These are phyloP conservation scores for Mola mola DNA, from an alignment of 2,113 vertebrate genomes.

Conservation along the genomic window DNA sequence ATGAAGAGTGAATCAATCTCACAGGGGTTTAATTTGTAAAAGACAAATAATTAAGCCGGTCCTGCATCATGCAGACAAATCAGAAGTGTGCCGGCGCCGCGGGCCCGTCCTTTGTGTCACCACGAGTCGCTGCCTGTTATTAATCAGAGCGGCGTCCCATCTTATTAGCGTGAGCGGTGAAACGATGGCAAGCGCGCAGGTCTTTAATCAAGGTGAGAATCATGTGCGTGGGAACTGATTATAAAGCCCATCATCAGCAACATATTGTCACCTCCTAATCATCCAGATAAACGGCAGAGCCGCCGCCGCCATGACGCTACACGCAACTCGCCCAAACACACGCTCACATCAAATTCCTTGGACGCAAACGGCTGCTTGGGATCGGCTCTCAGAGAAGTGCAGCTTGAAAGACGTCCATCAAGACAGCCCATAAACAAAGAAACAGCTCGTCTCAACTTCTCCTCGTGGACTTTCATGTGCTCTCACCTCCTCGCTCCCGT, in stretches of 20 bases:
- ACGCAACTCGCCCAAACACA: slow-evolving; percentile 35
- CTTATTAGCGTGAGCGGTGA: slow-evolving; percentile 76
- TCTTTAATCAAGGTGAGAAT: slow-evolving; percentile 84
- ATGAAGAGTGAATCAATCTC: no score
- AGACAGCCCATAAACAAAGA: slow-evolving; percentile 69
- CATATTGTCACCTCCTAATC: slow-evolving; percentile 81
- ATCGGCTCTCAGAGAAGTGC: slow-evolving; percentile 39
- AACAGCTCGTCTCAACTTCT: slow-evolving; percentile 68
- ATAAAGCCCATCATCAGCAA: slow-evolving; percentile 80
- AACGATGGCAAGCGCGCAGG: slow-evolving; percentile 76
- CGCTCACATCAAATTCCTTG: slow-evolving; percentile 64
- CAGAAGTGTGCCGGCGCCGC: slow-evolving; percentile 38
- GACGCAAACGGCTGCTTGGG: slow-evolving; percentile 58
- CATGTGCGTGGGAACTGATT: slow-evolving; percentile 78
- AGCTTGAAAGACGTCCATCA: slow-evolving; percentile 72
- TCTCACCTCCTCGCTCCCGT: slow-evolving; percentile 44
- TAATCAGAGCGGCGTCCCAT: slow-evolving; percentile 77
- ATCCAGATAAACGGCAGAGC: slow-evolving; percentile 78
- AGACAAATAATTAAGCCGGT: no score
- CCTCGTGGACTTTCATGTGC: slow-evolving; percentile 75
- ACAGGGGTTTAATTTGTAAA: no score
- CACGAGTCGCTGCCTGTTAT: slow-evolving; percentile 65
- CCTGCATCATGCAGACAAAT: no score
- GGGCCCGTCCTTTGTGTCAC: slow-evolving; percentile 72
- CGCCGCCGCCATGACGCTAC: no score